These are phyloP conservation scores for Lasiommata megera DNA, from an alignment of 2,888 invertebrate genomes.

Conservation along the genomic window DNA sequence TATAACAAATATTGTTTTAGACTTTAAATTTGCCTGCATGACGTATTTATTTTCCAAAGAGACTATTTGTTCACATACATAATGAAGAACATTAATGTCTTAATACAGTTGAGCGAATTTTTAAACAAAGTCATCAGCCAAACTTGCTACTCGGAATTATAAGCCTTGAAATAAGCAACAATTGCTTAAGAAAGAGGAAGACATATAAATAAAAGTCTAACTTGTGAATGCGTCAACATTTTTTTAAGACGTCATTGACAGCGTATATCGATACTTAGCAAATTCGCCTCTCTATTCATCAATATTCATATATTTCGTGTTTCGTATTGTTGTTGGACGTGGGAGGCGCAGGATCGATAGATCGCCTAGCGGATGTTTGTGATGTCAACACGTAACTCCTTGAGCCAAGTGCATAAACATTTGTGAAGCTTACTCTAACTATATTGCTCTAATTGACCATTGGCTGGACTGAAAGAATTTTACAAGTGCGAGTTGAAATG, in stretches of 20 bases:
- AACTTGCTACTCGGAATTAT: too few species aligned
- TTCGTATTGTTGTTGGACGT: constrained; percentile 31
- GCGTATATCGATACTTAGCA: background rate
- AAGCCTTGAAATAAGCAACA: too few species aligned
- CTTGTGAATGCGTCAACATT: too few species aligned
- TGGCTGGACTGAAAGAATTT: constrained; percentile 10
- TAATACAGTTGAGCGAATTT: too few species aligned
- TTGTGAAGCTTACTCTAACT: constrained; percentile 22
- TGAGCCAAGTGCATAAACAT: constrained; percentile 31
- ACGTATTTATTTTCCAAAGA: too few species aligned
- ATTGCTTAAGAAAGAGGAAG: too few species aligned
- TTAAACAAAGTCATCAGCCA: too few species aligned
- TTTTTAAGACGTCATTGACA: background rate
- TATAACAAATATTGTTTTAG: too few species aligned
- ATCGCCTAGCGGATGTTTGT: constrained; percentile 56
- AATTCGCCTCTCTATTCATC: background rate
- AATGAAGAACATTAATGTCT: too few species aligned
- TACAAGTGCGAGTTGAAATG: constrained; percentile 32
- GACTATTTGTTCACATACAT: too few species aligned
- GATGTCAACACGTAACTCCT: constrained; percentile 60
- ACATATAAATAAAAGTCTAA: too few species aligned
- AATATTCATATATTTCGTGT: background rate
- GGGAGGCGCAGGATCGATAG: constrained; percentile 44
- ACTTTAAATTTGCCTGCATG: too few species aligned
- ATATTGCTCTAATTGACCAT: constrained; percentile 25